Percentiles rank a stretch among this genome's conserved stretches.
Evolutionary conservation across 2,797 vertebrate genomes (phyloP).

Genomic region (Cynodonichthys magdalenae): DNA sequence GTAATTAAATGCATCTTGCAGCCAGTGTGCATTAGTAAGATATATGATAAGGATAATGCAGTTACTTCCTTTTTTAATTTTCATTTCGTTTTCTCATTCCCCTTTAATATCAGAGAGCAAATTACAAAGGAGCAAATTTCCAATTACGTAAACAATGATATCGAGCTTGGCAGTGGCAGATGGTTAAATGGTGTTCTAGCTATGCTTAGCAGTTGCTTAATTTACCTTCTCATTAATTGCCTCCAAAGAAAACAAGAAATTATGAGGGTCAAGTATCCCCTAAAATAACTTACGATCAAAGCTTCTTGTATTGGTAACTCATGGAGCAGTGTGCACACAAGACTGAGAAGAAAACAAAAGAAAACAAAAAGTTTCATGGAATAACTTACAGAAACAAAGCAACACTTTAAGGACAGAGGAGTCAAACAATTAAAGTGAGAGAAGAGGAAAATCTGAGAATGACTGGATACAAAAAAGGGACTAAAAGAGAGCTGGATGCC

Average conservation of each 20-base stretch:
- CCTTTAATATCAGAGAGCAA: conserved; percentile 37
- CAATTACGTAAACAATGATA: conserved; percentile 63
- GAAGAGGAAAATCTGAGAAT: not conserved
- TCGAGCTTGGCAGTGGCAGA: conserved; percentile 49
- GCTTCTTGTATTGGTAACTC: conserved; percentile 4
- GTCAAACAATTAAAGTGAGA: not conserved
- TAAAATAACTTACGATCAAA: conserved; percentile 36
- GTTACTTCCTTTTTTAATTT: conserved; percentile 43
- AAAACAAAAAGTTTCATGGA: not conserved
- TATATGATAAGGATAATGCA: conserved; percentile 35
- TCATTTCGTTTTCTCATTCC: conserved; percentile 25
- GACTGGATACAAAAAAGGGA: conserved; percentile 15
- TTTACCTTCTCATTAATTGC: conserved; percentile 41
- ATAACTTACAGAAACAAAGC: not conserved
- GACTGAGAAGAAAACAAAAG: not conserved
- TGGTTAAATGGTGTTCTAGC: conserved; percentile 41
- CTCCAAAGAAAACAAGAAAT: conserved; percentile 44
- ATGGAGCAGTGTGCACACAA: not conserved
- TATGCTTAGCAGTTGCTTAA: conserved; percentile 36
- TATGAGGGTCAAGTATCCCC: conserved; percentile 52
- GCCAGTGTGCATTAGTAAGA: conserved; percentile 19
- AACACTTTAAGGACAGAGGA: not conserved
- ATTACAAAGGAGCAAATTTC: conserved; percentile 55
- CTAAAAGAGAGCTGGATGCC: conserved; percentile 14
- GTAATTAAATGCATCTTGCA: conserved; percentile 7